Evolutionary conservation across 2,888 invertebrate genomes (phyloP).

Genomic region (Eristalinus aeneus): DNA sequence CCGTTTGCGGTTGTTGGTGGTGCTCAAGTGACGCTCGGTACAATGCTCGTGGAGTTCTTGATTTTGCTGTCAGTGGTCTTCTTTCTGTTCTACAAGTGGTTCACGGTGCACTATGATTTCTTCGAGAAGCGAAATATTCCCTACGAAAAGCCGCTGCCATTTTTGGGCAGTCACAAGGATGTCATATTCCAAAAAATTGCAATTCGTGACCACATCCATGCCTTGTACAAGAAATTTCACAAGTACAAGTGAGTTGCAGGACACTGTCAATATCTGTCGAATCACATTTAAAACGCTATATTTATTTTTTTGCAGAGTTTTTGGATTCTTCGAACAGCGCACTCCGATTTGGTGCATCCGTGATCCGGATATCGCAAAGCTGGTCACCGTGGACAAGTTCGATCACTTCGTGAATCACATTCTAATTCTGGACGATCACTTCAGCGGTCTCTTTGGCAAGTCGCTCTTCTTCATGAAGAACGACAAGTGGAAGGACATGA

Average conservation of each 20-base stretch:
- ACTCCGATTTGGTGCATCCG: conserved; percentile 80
- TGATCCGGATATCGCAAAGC: conserved; percentile 82
- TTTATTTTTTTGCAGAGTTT: conserved; percentile 79
- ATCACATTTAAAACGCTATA: no score
- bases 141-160: conserved; percentile 60
- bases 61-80: conserved; percentile 17
- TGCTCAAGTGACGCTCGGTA: not conserved
- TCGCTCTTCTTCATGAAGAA: conserved; percentile 81
- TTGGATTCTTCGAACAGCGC: conserved; percentile 80
- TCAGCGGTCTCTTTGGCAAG: conserved; percentile 82
- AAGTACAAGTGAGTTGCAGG: conserved; percentile 78
- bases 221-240: conserved; percentile 80
- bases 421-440: conserved; percentile 76
- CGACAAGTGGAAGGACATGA: conserved; percentile 79
- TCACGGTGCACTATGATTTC: conserved; percentile 72
- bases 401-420: conserved; percentile 82
- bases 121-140: conserved; percentile 75
- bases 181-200: conserved; percentile 80
- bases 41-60: conserved; percentile 39
- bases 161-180: conserved; percentile 74
- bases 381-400: conserved; percentile 82
- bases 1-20: not conserved
- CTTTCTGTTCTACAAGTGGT: conserved; percentile 74
- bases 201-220: conserved; percentile 80
- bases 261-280: no score